Evolutionary conservation across 2,888 invertebrate genomes (phyloP), one percentile per base, ranked within the genome.

Genomic region (Andrena praecox): DNA sequence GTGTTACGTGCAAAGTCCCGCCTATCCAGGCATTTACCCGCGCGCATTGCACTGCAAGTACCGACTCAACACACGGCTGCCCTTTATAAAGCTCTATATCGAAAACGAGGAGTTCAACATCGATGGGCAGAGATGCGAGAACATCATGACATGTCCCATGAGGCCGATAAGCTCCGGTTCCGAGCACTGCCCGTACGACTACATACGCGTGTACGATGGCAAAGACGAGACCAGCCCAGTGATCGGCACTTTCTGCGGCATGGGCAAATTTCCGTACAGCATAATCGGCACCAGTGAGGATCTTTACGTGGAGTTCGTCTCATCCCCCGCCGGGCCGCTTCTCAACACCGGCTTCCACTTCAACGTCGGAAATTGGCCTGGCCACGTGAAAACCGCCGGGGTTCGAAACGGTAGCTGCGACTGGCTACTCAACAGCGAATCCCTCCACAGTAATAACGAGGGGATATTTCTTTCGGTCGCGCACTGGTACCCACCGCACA

Each of bases 121-220:
- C 89, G 98, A 98, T 90, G 98, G 98, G 0, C 98, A 98, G 92
- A 95, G 98, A 74, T 98, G 98, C 93, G 98, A 98, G 94, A 98
- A 98, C 94, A 97, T 98, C 89, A 98, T 98, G 97, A 98, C 98
- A 0, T 98, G 98, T 91, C 98, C 98, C 31, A 98, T 98, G 96
- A 95, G 98, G 86, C 98, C 98, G 10, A 98, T 98, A 85, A 97
- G 97, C 12, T 97, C 98, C 73, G 98, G 97, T 52, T 96, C 97
- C 85, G 97, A 97, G 90, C 97, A 98, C 92, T 98, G 98, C 91
- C 98, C 98, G 0, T 98, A 97, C 94, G 98, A 98, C 94, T 98
- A 97, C 95, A 96, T 98, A 86, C 96, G 96, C 89, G 97, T 98
- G 81, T 98, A 98, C 95, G 98, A 98, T 90, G 98, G 98, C 0